Evolutionary conservation across 2,888 invertebrate species (phyloP), one percentile per base, ranked within the genome.

Genomic region (Athrips mouffetella): DNA sequence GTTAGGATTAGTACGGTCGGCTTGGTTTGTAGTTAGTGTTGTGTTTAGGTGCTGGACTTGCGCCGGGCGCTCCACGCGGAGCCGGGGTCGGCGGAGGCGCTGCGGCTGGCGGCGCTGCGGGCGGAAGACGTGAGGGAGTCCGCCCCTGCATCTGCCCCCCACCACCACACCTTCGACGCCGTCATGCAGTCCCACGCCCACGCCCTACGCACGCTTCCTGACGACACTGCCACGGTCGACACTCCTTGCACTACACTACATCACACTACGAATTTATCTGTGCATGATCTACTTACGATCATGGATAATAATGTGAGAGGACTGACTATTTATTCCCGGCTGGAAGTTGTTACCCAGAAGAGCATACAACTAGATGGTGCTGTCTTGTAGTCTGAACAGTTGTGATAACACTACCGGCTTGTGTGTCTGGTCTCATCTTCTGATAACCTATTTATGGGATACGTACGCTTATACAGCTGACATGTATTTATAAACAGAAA

Each of bases 21-120:
- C 23, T 23, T 25, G 23, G 33, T 13, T 23, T 41, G 37, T 18
- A 37, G 37, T 20, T 20, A 16, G 61, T 66, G 62, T 59, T 63
- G 62, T 72, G 70, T 67, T 87, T 78, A 94, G 94, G 94, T 94
- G 89, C 91, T 93, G 91, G 94, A 94, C 89, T 90, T 94, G 80
- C 92, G 93, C 88, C 91, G 93, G 82, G 93, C 93, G 76, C 92
- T 94, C 84, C 94, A 94, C 88, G 94, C 94, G 63, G 92, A 92
- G 83, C 91, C 91, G 46, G 89, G 89, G 55, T 87, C 89, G 60
- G 87, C 88, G 68, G 88, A 88, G 78, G 88, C 81, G 80, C 86
- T 80, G 82, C 90, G 79, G 78, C 87, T 81, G 89, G 90, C 81
- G 62, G 75, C 79, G 66, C 80, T 85, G 80, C 80, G 88, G 72